phyloP scores from a whole-genome alignment of 2,113 vertebrate genomes.

The Urocolius indicus region DNA sequence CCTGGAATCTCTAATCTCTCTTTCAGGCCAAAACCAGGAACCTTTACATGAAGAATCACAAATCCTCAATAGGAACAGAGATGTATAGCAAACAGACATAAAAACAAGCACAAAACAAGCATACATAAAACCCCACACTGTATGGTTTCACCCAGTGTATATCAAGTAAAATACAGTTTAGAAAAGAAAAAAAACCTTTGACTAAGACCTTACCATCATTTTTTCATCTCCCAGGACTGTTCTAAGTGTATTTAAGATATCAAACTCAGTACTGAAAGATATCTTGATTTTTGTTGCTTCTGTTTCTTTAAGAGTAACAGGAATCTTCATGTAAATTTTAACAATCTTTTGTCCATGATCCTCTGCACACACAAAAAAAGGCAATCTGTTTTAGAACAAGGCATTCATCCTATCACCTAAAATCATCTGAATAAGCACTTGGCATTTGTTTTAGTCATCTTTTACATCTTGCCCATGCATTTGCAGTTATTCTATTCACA shows the following conservation, averaged over 20 bases:
- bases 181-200: not conserved
- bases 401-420: not conserved
- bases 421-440: not conserved
- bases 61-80: not conserved
- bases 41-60: not conserved
- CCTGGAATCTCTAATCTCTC: not conserved
- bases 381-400: not conserved
- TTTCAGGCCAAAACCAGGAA: not conserved
- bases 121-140: not conserved
- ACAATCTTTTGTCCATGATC: slow-evolving; percentile 64
- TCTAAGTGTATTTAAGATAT: slow-evolving; percentile 58
- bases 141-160: too few relatives aligned
- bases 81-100: not conserved
- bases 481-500: not conserved
- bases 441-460: not conserved
- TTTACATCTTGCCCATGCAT: not conserved
- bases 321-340: slow-evolving; percentile 70
- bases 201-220: slow-evolving; percentile 40
- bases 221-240: slow-evolving; percentile 77
- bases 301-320: slow-evolving; percentile 67
- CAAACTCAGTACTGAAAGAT: slow-evolving; percentile 76
- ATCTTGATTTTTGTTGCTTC: slow-evolving; percentile 80
- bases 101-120: not conserved
- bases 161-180: not conserved
- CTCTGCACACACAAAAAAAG: slow-evolving; percentile 40